Percentiles rank a stretch among this genome's conserved stretches.
phyloP scores from a whole-genome alignment of 2,888 invertebrate species.

The Labia minor region DNA sequence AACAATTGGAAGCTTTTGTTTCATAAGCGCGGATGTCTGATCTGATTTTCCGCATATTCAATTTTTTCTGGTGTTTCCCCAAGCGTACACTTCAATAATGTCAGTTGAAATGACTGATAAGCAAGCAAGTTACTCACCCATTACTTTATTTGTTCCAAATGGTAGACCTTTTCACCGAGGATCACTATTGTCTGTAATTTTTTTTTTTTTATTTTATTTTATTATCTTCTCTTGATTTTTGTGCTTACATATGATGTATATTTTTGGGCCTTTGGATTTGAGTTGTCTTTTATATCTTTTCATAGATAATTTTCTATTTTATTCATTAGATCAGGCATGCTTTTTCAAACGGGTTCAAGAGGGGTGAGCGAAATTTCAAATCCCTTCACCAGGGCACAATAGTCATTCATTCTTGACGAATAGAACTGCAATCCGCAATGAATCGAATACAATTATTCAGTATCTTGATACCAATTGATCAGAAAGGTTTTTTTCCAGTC shows the following conservation, averaged over 20 bases:
- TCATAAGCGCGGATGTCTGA: too few relatives aligned
- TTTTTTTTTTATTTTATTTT: background rate
- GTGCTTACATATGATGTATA: background rate
- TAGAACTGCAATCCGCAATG: too few relatives aligned
- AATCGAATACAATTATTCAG: too few relatives aligned
- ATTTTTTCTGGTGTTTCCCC: too few relatives aligned
- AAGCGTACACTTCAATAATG: background rate
- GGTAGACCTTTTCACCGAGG: background rate
- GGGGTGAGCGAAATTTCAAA: too few relatives aligned
- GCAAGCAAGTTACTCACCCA: background rate
- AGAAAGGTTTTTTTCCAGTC: too few relatives aligned
- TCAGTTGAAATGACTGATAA: background rate
- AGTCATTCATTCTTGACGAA: too few relatives aligned
- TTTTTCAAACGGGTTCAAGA: too few relatives aligned
- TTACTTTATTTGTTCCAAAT: background rate
- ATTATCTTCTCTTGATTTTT: background rate
- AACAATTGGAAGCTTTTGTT: too few relatives aligned
- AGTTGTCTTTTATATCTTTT: background rate
- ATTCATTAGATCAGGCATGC: background rate
- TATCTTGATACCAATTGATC: too few relatives aligned
- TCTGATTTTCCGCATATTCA: too few relatives aligned
- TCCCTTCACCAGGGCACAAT: too few relatives aligned
- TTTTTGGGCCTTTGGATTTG: background rate
- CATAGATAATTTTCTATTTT: background rate
- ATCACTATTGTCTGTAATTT: background rate